Conservation (phyloP, 2,888 invertebrate species). For the Saturnia japonica region DNA sequence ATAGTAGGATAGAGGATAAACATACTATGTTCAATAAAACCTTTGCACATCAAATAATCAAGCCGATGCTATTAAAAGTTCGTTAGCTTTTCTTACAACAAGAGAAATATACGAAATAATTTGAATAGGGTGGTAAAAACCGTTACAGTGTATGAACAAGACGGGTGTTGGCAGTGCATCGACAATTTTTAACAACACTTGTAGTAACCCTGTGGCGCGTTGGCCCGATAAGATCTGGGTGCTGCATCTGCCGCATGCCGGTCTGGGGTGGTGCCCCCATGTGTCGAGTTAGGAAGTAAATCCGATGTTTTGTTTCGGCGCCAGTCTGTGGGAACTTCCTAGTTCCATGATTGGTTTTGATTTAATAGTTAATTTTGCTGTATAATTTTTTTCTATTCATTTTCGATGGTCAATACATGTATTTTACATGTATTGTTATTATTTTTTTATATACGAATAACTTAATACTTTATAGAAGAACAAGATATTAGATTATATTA, state of each 20-base stretch:
- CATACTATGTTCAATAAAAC: too few relatives aligned
- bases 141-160: slow-evolving; percentile 72
- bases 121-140: slow-evolving; percentile 53
- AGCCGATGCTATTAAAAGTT: neutral
- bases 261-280: slow-evolving; percentile 39
- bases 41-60: neutral
- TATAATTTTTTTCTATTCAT: slow-evolving; percentile 24
- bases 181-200: slow-evolving; percentile 66
- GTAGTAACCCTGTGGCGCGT: slow-evolving; percentile 66
- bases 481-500: too few relatives aligned
- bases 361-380: slow-evolving; percentile 56
- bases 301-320: slow-evolving; percentile 68
- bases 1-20: too few relatives aligned
- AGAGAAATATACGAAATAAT: neutral
- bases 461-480: too few relatives aligned
- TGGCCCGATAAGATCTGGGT: slow-evolving; percentile 66
- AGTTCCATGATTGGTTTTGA: slow-evolving; percentile 67
- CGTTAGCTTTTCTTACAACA: neutral
- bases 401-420: neutral
- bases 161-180: slow-evolving; percentile 54
- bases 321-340: slow-evolving; percentile 65
- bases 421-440: too few relatives aligned
- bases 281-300: slow-evolving; percentile 65
- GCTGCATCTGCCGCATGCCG: slow-evolving; percentile 79
- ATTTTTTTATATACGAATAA: too few relatives aligned